These are phyloP conservation scores for Mesorhabditis belari DNA, from an alignment of 2,888 invertebrate genomes.

Conservation along the genomic window DNA sequence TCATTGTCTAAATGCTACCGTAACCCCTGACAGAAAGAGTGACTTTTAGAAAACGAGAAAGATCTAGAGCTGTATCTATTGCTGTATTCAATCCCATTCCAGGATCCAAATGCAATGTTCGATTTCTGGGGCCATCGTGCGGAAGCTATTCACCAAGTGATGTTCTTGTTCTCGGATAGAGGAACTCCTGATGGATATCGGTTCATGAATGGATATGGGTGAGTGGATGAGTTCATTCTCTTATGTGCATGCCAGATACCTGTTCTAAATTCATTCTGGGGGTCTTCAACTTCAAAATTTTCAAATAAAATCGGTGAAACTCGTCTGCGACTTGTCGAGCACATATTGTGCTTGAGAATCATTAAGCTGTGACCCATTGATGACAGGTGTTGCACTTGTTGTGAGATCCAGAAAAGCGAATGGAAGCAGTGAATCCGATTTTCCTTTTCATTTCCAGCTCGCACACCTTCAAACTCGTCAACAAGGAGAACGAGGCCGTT, in stretches of 20 bases:
- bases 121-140: conserved; percentile 48
- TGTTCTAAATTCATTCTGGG: neutral
- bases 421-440: no score
- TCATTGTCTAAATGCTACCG: no score
- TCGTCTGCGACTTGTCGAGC: neutral
- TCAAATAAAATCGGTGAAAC: no score
- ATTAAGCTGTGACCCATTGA: no score
- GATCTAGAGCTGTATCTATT: no score
- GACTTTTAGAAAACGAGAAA: no score
- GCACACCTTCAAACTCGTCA: conserved; percentile 52
- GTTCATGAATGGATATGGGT: conserved; percentile 50
- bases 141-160: conserved; percentile 51
- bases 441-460: conserved; percentile 6
- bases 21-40: no score
- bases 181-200: conserved; percentile 55
- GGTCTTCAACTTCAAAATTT: no score
- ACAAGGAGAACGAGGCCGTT: conserved; percentile 38
- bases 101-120: conserved; percentile 44
- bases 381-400: no score
- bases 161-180: conserved; percentile 52
- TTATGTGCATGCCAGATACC: no score
- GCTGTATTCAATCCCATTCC: no score
- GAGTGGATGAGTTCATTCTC: neutral
- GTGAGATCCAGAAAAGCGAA: no score
- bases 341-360: neutral